Evolutionary conservation across 1,140 invertebrate genomes (phyloP), one percentile per base, ranked within the genome.

Genomic region (Diachasma alloeum): DNA sequence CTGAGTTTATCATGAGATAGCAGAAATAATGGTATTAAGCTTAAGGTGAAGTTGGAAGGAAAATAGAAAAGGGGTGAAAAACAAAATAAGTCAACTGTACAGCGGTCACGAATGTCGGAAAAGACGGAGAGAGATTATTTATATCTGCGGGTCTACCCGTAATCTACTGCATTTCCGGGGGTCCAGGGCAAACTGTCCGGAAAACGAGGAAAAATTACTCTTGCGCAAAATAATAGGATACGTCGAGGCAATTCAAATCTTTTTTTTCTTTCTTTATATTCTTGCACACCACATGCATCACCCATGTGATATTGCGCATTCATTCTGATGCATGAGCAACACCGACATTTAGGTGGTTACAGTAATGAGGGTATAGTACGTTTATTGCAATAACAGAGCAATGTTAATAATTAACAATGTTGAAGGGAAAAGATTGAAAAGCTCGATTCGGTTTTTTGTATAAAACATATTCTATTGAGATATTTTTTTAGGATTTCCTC

Each of bases 121-220:
- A 79, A 83, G 81, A 82, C 77, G 77, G 78, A 75, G 74, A 78
- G 77, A 80, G 81, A 87, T 85, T 88, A 88, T 88, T 87, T 88
- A 87, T 88, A 84, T 87, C 82, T 71, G 80, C n/a, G 42, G 78
- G 74, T 78, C 74, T 76, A 79, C 84, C 83, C 80, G 81, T 84
- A 83, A 84, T 86, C 80, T 83, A 78, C 81, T 75, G 72, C 77
- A 84, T 82, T 85, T 85, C 82, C 82, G 81, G 77, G 78, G 78
- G 78, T 68, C 70, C 74, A 15, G 36, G 78, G 69, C 80, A 86
- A 88, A 87, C 86, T 87, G 86, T 83, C 84, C 85, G 85, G 85
- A 87, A 87, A 87, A 87, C 84, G 83, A 88, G 86, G 84, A 87
- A 86, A 87, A 87, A 88, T 87, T 84, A 85, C 82, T 84, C 59